Evolutionary conservation across 2,888 invertebrate species (phyloP).

Genomic region (Siphlonurus alternatus): DNA sequence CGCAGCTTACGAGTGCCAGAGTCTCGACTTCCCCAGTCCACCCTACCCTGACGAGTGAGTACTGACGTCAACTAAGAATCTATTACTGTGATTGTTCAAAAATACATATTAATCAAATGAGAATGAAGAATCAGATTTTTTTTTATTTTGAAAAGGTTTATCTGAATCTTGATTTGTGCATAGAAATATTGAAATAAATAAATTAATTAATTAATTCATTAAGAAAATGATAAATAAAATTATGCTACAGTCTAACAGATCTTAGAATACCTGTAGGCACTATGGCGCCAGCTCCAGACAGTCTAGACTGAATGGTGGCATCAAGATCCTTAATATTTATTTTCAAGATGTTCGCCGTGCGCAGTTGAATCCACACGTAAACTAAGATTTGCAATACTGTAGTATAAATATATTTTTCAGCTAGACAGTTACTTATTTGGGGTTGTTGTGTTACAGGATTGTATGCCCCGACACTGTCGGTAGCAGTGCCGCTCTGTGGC

Average conservation of each 20-base stretch:
- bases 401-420: too few relatives aligned
- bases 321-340: too few relatives aligned
- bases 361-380: too few relatives aligned
- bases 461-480: constrained; percentile 67
- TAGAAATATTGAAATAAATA: not conserved
- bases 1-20: constrained; percentile 94
- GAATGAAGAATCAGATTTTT: too few relatives aligned
- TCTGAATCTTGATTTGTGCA: constrained; percentile 2
- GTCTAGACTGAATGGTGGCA: too few relatives aligned
- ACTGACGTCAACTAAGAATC: constrained; percentile 2
- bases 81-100: constrained; percentile 2
- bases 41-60: constrained; percentile 94
- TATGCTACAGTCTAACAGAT: too few relatives aligned
- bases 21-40: constrained; percentile 88
- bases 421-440: not conserved
- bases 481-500: constrained; percentile 18
- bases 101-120: too few relatives aligned
- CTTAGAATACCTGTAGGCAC: too few relatives aligned
- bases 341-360: too few relatives aligned
- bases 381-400: too few relatives aligned
- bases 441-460: constrained; percentile 43
- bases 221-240: too few relatives aligned
- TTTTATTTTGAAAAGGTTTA: not conserved
- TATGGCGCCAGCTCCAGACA: too few relatives aligned
- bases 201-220: constrained; percentile 4